phyloP scores from a whole-genome alignment of 1,140 invertebrate genomes.

The Bombus difficillimus region DNA sequence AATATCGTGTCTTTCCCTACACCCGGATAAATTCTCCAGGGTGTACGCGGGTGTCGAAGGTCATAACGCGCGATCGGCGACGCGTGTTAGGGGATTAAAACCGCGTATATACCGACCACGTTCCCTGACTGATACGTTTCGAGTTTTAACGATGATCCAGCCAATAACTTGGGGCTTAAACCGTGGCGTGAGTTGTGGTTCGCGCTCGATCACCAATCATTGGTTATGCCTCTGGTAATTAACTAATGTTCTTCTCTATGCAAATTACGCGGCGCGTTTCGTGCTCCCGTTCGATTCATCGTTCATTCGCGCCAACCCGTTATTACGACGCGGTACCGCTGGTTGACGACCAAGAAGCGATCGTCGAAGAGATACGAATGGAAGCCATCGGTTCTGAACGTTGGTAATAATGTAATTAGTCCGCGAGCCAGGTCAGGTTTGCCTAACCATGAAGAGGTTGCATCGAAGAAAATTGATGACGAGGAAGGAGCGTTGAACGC shows the following conservation, averaged over 20 bases:
- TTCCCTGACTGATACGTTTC: slow-evolving; percentile 80
- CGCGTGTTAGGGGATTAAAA: slow-evolving; percentile 61
- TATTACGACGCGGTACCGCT: slow-evolving; percentile 48
- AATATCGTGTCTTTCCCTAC: no score
- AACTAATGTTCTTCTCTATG: slow-evolving; percentile 82
- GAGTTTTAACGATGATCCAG: slow-evolving; percentile 82
- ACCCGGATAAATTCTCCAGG: no score
- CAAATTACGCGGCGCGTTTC: slow-evolving; percentile 73
- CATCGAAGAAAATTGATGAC: slow-evolving; percentile 38
- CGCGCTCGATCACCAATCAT: slow-evolving; percentile 81
- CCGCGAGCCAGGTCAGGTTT: slow-evolving; percentile 53
- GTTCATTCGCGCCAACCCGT: background rate
- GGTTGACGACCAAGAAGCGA: slow-evolving; percentile 35
- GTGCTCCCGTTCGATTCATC: slow-evolving; percentile 56
- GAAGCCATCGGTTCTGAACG: slow-evolving; percentile 28
- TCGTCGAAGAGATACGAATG: slow-evolving; percentile 34
- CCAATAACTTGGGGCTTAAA: slow-evolving; percentile 82
- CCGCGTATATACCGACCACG: slow-evolving; percentile 36
- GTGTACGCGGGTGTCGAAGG: background rate
- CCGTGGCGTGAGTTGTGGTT: slow-evolving; percentile 78
- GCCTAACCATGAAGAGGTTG: slow-evolving; percentile 33
- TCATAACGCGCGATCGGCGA: background rate
- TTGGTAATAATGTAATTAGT: slow-evolving; percentile 49
- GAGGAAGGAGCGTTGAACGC: slow-evolving; percentile 17
- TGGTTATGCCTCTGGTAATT: slow-evolving; percentile 81